A percentile compares a stretch with the other conserved stretches of the same genome.
phyloP scores from a whole-genome alignment of 1,140 invertebrate genomes.

The Oreohelix idahoensis region DNA sequence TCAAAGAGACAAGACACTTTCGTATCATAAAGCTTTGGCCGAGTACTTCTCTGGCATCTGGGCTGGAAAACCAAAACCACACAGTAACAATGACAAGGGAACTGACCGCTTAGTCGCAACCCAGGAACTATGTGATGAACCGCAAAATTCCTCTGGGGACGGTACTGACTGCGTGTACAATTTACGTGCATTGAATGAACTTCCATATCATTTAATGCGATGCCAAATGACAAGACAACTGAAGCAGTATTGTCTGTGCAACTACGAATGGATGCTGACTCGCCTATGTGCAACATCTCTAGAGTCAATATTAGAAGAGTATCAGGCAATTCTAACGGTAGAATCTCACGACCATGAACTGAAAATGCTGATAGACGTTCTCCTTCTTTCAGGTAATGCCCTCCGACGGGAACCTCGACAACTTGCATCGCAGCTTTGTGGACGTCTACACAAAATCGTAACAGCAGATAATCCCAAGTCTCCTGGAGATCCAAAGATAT shows the following conservation, averaged over 20 bases:
- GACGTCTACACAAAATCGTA: constrained; percentile 79
- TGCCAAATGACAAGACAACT: constrained; percentile 91
- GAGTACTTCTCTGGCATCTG: constrained; percentile 75
- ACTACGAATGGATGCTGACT: constrained; percentile 97
- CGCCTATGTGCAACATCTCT: constrained; percentile 95
- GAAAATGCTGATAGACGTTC: constrained; percentile 92
- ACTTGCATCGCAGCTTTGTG: constrained; percentile 93
- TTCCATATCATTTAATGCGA: constrained; percentile 84
- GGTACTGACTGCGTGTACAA: constrained; percentile 82
- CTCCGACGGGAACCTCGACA: constrained; percentile 92
- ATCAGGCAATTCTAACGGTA: constrained; percentile 85
- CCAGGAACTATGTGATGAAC: constrained; percentile 78
- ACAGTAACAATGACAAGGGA: constrained; percentile 59
- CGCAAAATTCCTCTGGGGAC: constrained; percentile 77
- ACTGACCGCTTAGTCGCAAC: constrained; percentile 52
- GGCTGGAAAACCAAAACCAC: constrained; percentile 61
- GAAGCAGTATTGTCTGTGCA: constrained; percentile 94
- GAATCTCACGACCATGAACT: constrained; percentile 88
- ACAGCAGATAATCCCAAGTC: constrained; percentile 61
- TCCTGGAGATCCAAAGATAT: constrained; percentile 62
- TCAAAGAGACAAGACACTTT: constrained; percentile 70
- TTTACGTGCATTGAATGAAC: constrained; percentile 85
- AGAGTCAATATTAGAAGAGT: constrained; percentile 91
- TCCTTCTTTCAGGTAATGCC: constrained; percentile 81
- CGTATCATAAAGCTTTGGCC: constrained; percentile 74